A percentile compares a stretch with the other conserved stretches of the same genome.
Evolutionary conservation across 2,888 invertebrate species (phyloP).

Genomic region (Drosophila barbarae): DNA sequence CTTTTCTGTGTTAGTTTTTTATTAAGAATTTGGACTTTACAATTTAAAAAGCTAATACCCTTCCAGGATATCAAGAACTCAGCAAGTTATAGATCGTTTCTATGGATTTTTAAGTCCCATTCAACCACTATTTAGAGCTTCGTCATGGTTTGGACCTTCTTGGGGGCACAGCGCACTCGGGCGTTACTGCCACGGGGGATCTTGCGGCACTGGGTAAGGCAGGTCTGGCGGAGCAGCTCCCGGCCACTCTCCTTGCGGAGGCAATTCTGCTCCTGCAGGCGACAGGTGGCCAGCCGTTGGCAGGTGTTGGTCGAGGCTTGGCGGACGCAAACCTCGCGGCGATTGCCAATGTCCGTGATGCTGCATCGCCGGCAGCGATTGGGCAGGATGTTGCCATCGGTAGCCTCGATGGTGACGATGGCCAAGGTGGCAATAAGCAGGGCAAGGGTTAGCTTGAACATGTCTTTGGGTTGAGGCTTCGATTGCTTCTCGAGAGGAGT

Average conservation of each 20-base stretch:
- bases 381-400: slow-evolving; percentile 3
- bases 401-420: slow-evolving; percentile 36
- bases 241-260: slow-evolving; percentile 22
- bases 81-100: background rate
- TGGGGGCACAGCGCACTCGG: slow-evolving; percentile 36
- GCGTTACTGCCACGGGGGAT: slow-evolving; percentile 7
- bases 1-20: background rate
- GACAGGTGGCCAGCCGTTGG: slow-evolving; percentile 53
- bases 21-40: background rate
- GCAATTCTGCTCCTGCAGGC: slow-evolving; percentile 63
- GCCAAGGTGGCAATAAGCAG: slow-evolving; percentile 43
- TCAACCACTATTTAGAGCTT: background rate
- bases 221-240: slow-evolving; percentile 13
- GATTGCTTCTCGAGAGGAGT: background rate
- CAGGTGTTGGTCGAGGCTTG: slow-evolving; percentile 45
- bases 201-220: slow-evolving; percentile 33
- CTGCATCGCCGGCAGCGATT: slow-evolving; percentile 45
- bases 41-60: background rate
- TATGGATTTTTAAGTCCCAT: background rate
- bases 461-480: background rate
- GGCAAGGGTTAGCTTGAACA: slow-evolving; percentile 46
- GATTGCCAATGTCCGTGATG: slow-evolving; percentile 32
- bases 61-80: background rate
- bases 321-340: slow-evolving; percentile 48
- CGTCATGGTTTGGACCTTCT: background rate